These are phyloP conservation scores for Triplophysa siluroides DNA, from an alignment of 2,113 vertebrate species.

Conservation along the genomic window DNA sequence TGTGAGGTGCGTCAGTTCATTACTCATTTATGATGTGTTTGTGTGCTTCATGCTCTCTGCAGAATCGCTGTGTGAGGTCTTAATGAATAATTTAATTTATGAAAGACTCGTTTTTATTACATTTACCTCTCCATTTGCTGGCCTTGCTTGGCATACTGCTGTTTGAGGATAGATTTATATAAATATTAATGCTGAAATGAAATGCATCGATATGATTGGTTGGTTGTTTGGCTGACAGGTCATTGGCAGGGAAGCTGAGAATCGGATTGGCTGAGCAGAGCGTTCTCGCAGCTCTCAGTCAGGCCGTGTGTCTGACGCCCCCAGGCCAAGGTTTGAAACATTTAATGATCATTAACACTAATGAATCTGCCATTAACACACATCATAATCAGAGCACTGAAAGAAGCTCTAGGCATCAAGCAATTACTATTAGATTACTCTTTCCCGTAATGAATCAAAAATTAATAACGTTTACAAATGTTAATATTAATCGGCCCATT, in stretches of 20 bases:
- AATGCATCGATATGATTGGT: conserved; percentile 10
- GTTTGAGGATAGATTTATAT: not conserved
- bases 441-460: conserved; percentile 15
- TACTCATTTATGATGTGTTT: not conserved
- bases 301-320: conserved; percentile 85
- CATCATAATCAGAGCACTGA: conserved; percentile 18
- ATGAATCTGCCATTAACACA: conserved; percentile 26
- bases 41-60: not conserved
- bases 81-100: conserved; percentile 19
- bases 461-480: conserved; percentile 25
- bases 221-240: conserved; percentile 72
- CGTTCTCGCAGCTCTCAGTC: conserved; percentile 79
- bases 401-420: conserved; percentile 14
- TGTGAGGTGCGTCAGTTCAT: conserved; percentile 75
- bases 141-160: not conserved
- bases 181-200: not conserved
- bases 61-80: not conserved
- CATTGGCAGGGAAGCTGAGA: conserved; percentile 85
- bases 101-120: not conserved
- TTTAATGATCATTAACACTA: conserved; percentile 7
- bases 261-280: conserved; percentile 90
- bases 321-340: conserved; percentile 79
- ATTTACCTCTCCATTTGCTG: not conserved
- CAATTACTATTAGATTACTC: conserved; percentile 19
- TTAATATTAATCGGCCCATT: conserved; percentile 39